phyloP scores from a whole-genome alignment of 2,888 invertebrate species.

The Morpho deidamia region DNA sequence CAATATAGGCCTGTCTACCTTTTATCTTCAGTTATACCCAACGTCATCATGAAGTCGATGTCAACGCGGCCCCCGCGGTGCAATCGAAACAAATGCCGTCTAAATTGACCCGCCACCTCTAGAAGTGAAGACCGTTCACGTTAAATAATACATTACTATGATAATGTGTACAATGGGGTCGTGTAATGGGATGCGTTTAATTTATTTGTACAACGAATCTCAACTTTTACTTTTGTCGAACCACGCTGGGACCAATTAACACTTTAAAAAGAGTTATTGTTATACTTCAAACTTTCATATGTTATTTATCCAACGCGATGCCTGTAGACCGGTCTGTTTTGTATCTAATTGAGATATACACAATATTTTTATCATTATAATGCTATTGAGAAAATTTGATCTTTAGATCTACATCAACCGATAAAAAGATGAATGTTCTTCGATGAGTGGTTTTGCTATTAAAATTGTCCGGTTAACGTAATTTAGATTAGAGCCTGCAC shows the following conservation, averaged over 20 bases:
- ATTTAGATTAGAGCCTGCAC: too few species aligned
- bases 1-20: too few species aligned
- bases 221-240: slow-evolving; percentile 16
- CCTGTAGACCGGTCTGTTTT: too few species aligned
- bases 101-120: neutral
- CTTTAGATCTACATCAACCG: too few species aligned
- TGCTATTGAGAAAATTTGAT: too few species aligned
- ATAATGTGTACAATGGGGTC: slow-evolving; percentile 9
- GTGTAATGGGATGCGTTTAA: neutral
- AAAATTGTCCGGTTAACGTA: too few species aligned
- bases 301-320: too few species aligned
- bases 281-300: neutral
- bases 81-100: slow-evolving; percentile 1
- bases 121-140: neutral
- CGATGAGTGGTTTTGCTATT: too few species aligned
- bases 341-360: too few species aligned
- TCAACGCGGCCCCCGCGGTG: slow-evolving; percentile 14
- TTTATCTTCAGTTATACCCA: too few species aligned
- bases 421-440: too few species aligned
- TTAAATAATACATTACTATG: slow-evolving; percentile 14
- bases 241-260: slow-evolving; percentile 23
- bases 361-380: too few species aligned
- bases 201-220: slow-evolving; percentile 6
- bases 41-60: neutral
- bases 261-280: slow-evolving; percentile 9